Evolutionary conservation across 2,797 vertebrate genomes (phyloP).

Genomic region (Falco cherrug): DNA sequence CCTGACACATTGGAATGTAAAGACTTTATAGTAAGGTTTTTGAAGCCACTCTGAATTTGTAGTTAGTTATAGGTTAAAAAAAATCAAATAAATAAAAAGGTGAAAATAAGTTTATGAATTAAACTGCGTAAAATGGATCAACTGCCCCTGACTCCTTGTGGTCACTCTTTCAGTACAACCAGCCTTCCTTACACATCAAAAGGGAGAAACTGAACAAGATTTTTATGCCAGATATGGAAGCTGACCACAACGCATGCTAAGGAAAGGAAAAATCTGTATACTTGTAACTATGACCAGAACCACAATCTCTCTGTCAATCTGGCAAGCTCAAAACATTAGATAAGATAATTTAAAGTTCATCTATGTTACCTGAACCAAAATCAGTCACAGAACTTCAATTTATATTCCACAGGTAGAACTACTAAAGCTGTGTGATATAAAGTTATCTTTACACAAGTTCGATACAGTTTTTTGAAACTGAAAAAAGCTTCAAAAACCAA

Average conservation of each 20-base stretch:
- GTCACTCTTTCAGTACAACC: neutral
- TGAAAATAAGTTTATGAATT: neutral
- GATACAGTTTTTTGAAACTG: neutral
- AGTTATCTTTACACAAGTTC: neutral
- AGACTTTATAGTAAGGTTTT: neutral
- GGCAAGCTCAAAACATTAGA: neutral
- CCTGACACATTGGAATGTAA: neutral
- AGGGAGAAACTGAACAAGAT: neutral
- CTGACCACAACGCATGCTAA: neutral
- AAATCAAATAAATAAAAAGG: neutral
- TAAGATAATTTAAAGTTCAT: neutral
- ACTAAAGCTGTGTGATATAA: neutral
- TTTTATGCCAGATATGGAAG: neutral
- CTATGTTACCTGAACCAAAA: neutral
- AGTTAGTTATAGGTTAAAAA: neutral
- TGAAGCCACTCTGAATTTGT: neutral
- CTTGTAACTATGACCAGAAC: neutral
- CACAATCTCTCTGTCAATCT: neutral
- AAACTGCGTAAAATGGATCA: neutral
- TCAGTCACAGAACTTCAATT: neutral
- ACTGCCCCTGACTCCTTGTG: neutral
- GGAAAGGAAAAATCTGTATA: neutral
- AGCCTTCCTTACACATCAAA: neutral
- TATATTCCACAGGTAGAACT: neutral
- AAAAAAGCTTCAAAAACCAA: neutral